Base-by-base conservation (phyloP, 1,140 invertebrate species). In the Euwallacea similis region DNA sequence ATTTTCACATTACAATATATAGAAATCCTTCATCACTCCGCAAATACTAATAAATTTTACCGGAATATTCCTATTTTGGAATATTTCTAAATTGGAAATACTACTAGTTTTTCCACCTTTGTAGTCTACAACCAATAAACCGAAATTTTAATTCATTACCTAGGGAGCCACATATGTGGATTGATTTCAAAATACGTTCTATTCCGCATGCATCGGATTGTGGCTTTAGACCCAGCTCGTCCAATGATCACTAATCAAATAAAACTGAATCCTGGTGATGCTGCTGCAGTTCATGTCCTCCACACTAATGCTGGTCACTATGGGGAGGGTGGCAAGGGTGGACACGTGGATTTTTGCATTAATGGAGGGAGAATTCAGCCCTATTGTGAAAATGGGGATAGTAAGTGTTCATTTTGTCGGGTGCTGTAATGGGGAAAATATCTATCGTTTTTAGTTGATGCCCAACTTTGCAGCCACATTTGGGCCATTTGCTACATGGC, bases 231-330 rank as follows among this genome's bases (percentile, higher is more conserved):
- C 79, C 90, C 91, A 0, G 91, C 91, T 0, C 83, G 89, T 9
- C 91, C 91, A 0, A 81, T 92, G 47, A 84, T 92, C 16, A 83
- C 87, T 0, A 86, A 86, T 0, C 84, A 86, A 0, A 85, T 88
- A 11, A 85, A 88, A 7, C 78, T 92, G 69, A 88, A 88, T 76
- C 86, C 86, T 42, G 88, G 89, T 0, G 88, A 91, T 71, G 90
- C 90, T 1, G 84, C 87, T 42, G 88, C 89, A 3, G 91, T 92
- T 6, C 87, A 91, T 77, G 87, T 91, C 9, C 84, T 92, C 0
- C 91, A 92, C 77, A 92, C 91, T 0, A 92, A 91, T 76, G 89
- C 90, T 0, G 90, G 90, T 0, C 86, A 88, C 47, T 92, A 91
- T 75, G 90, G 90, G 0, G 89, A 91, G 76, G 84, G 84, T 0